Percentiles rank a stretch among this genome's conserved stretches.
phyloP scores from a whole-genome alignment of 2,797 vertebrate genomes.

The Chelidonichthys spinosus region DNA sequence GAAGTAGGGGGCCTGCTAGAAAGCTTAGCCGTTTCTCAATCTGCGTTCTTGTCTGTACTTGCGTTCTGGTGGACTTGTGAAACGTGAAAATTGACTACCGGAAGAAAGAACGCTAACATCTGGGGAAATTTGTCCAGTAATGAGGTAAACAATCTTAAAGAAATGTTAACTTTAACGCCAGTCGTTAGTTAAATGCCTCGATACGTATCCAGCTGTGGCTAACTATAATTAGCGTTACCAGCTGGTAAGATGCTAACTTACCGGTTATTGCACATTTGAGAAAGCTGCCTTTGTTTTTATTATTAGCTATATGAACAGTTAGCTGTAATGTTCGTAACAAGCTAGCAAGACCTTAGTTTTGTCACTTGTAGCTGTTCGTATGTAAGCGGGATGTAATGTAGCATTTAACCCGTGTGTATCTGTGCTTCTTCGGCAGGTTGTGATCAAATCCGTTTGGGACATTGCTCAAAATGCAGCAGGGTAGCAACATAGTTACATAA shows the following conservation, averaged over 20 bases:
- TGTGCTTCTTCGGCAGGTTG: slow-evolving; percentile 16
- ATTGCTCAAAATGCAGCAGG: background rate
- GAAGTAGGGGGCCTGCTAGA: slow-evolving; percentile 8
- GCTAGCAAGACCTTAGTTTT: background rate
- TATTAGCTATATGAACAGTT: background rate
- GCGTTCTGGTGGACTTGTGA: too few relatives aligned
- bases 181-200: background rate
- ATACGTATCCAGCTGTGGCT: background rate
- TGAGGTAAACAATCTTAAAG: slow-evolving; percentile 28
- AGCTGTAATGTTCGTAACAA: background rate
- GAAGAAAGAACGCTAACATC: background rate
- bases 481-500: background rate
- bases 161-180: background rate
- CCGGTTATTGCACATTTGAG: background rate
- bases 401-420: background rate
- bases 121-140: background rate
- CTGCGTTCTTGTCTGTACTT: too few relatives aligned
- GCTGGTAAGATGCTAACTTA: slow-evolving; percentile 11
- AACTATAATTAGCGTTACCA: background rate
- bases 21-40: too few relatives aligned
- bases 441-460: background rate
- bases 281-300: background rate
- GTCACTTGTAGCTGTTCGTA: background rate
- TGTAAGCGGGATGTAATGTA: background rate
- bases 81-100: background rate